Evolutionary conservation across 2,888 invertebrate genomes (phyloP).

Genomic region (Drosophila monieri): DNA sequence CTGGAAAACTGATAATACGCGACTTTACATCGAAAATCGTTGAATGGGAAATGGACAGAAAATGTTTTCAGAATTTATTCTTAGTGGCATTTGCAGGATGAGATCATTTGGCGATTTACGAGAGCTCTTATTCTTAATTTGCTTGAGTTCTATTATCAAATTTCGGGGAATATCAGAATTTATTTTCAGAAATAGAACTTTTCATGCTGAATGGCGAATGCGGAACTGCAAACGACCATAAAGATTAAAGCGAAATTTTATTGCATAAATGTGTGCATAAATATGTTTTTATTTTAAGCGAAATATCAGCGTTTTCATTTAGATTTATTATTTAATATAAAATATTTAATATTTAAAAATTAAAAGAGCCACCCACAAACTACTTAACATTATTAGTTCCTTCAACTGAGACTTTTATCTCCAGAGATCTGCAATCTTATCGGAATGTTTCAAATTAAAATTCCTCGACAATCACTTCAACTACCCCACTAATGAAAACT

Average conservation of each 20-base stretch:
- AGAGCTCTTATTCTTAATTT: neutral
- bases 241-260: neutral
- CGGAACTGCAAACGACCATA: neutral
- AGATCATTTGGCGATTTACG: conserved; percentile 14
- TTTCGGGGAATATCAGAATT: neutral
- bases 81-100: conserved; percentile 7
- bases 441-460: conserved; percentile 5
- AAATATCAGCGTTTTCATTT: neutral
- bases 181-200: neutral
- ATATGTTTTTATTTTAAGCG: neutral
- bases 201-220: neutral
- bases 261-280: neutral
- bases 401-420: conserved; percentile 13
- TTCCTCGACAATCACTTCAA: conserved; percentile 11
- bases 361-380: neutral
- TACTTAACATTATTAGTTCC: conserved; percentile 12
- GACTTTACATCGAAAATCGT: conserved; percentile 22
- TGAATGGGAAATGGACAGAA: conserved; percentile 8
- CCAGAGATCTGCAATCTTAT: conserved; percentile 28
- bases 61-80: conserved; percentile 8
- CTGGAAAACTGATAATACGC: conserved; percentile 4
- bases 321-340: too few species aligned
- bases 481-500: neutral
- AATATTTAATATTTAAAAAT: too few species aligned
- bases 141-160: conserved; percentile 1